Percentiles rank a stretch among this genome's conserved stretches.
phyloP scores from a whole-genome alignment of 2,888 invertebrate genomes.

The Mongoloraphidia duomilia region DNA sequence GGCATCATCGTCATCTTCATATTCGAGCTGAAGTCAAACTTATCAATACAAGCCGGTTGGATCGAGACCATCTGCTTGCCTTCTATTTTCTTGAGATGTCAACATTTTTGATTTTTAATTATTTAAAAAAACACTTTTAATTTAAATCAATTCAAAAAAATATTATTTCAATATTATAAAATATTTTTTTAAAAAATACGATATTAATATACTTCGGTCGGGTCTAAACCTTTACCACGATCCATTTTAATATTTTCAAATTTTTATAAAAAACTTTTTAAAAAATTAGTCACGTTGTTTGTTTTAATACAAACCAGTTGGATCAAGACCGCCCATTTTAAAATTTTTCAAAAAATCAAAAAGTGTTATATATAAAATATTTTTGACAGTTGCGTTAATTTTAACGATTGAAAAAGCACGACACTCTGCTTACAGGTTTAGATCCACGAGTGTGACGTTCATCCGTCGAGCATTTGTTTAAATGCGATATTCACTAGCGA shows the following conservation, averaged over 20 bases:
- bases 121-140: background rate
- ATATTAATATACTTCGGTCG: constrained; percentile 10
- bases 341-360: constrained; percentile 1
- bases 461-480: background rate
- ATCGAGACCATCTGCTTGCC: constrained; percentile 17
- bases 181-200: too few species aligned
- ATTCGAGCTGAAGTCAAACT: background rate
- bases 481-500: constrained; percentile 2
- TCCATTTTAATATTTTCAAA: background rate
- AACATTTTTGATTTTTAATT: too few species aligned
- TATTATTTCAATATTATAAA: too few species aligned
- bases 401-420: background rate
- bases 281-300: background rate
- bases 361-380: background rate
- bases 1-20: constrained; percentile 23
- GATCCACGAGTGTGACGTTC: too few species aligned
- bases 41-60: constrained; percentile 29
- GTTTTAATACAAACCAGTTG: constrained; percentile 25
- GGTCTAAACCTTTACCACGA: constrained; percentile 10
- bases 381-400: background rate
- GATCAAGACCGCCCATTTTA: constrained; percentile 26
- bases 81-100: too few species aligned
- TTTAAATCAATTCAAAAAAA: background rate
- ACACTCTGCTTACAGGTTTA: too few species aligned
- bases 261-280: background rate